A percentile compares a stretch with the other conserved stretches of the same genome.
Conservation (phyloP, 2,888 invertebrate species). For the Epistrophe eligans region DNA sequence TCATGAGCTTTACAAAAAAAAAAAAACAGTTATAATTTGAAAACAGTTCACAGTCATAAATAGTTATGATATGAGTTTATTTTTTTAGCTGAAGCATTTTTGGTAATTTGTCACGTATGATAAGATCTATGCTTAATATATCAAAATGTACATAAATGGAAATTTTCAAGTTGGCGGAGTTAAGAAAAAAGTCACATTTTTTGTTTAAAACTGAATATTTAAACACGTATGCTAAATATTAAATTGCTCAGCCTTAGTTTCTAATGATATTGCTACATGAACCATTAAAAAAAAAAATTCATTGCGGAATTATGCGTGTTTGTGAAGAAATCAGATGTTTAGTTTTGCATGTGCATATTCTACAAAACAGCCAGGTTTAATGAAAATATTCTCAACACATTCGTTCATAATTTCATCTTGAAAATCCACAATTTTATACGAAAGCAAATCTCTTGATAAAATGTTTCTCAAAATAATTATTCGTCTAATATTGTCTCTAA, state of each 20-base stretch:
- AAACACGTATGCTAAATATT: background rate
- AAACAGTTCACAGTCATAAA: constrained; percentile 2
- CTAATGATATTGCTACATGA: background rate
- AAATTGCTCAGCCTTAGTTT: background rate
- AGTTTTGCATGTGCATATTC: too few species aligned
- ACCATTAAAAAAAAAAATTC: background rate
- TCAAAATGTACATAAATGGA: background rate
- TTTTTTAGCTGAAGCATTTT: too few species aligned
- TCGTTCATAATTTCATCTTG: too few species aligned
- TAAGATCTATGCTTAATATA: background rate
- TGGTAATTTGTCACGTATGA: constrained; percentile 2
- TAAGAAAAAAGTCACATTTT: background rate
- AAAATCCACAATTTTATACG: too few species aligned
- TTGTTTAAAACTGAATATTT: background rate
- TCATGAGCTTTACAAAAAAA: background rate
- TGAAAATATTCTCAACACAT: too few species aligned
- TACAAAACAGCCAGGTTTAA: too few species aligned
- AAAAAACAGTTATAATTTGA: constrained; percentile 16
- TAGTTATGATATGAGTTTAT: background rate
- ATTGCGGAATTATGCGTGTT: background rate
- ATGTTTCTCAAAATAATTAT: too few species aligned
- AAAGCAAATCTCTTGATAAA: too few species aligned
- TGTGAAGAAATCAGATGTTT: background rate
- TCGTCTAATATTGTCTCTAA: too few species aligned
- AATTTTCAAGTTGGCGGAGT: background rate